Evolutionary conservation across 2,113 vertebrate species (phyloP), one percentile per base, ranked within the genome.

Genomic region (Tautogolabrus adspersus): DNA sequence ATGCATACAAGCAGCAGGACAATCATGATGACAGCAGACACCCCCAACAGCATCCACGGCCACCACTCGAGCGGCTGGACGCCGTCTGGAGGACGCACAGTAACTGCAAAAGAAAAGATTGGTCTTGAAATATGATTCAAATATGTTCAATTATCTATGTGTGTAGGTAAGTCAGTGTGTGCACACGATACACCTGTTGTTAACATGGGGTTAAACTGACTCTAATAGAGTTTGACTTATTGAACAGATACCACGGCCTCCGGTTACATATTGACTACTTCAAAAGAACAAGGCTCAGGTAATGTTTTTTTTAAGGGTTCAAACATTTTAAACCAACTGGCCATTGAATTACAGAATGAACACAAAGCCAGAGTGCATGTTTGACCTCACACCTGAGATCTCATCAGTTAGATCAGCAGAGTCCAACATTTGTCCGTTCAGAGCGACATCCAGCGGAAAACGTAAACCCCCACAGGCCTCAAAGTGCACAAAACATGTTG

Each of bases 41-140:
- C 57, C 6, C 77, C 89, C 42, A 87, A 0, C 0, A 15, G 0
- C 19, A 86, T 8, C 87, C 87, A 89, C 1, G 79, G 9, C 83
- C 64, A 75, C 84, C 38, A 63, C 15, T 4, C 1, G 0, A 3
- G 0, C 9, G 1, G 0, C 6, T 0, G 0, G 21, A 0, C 0
- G 5, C 10, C 0, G 2, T 6, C 1, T 49, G 5, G 0, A 0
- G 22, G 15, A 38, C 13, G 0, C 10, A 26, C 16, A 26, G 37
- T 8, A 2, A 2, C 73, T 86, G 72, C 4, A 65, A 86, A 44
- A 72, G 64, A 76, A 21, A 61, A 80, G 37, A 1, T 4, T 42
- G 23, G 11, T 18, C 18, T 64, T 76, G 10, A 71, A 38, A 54
- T 47, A 42, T 72, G 21, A 65, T 40, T 37, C 12, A 6, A 51